Conservation (phyloP, 2,113 vertebrate genomes). For the Athene noctua region DNA sequence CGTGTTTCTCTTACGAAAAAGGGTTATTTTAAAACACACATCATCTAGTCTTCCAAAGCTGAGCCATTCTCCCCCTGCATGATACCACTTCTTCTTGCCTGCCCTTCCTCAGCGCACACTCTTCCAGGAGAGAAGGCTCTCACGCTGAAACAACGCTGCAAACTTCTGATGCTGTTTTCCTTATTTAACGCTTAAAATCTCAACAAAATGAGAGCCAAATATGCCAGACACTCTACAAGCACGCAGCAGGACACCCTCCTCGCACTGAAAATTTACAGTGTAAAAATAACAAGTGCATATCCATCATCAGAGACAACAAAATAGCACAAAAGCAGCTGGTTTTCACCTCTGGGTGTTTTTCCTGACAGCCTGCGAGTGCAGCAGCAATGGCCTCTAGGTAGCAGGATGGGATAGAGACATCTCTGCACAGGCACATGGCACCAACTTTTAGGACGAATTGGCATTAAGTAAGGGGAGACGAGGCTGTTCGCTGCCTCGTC, state of each 20-base stretch:
- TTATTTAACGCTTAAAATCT: neutral
- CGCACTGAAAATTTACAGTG: neutral
- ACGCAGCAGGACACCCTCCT: neutral
- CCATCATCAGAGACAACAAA: neutral
- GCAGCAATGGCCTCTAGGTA: neutral
- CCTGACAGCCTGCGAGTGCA: neutral
- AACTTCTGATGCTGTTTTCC: neutral
- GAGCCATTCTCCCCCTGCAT: neutral
- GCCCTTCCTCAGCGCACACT: neutral
- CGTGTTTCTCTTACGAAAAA: neutral
- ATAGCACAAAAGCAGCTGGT: neutral
- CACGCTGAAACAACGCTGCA: neutral
- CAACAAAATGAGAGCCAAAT: neutral
- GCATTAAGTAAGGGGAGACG: neutral
- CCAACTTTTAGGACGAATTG: neutral
- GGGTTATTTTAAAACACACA: neutral
- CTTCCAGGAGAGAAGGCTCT: neutral
- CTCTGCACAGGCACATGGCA: neutral
- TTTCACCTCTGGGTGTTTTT: neutral
- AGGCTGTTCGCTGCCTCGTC: neutral
- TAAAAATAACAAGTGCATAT: neutral
- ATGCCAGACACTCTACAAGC: neutral
- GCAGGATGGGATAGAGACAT: neutral
- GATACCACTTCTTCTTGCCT: neutral
- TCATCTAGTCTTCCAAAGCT: fast-evolving